Percentiles rank a stretch among this genome's conserved stretches.
phyloP scores from a whole-genome alignment of 2,888 invertebrate species.

The Drosophila percnosoma region DNA sequence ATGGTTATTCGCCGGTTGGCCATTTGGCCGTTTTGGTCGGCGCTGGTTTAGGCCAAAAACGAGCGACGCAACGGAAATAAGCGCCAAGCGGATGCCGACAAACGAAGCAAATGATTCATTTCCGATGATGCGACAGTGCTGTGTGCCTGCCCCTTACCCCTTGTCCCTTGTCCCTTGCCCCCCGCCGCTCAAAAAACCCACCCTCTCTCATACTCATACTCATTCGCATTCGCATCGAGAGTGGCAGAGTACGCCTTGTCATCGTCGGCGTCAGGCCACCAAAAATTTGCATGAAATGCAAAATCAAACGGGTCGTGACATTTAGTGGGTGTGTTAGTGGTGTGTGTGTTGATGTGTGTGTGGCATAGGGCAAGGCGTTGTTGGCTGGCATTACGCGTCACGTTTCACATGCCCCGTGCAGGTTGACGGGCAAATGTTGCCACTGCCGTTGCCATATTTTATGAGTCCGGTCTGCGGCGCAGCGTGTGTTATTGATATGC shows the following conservation, averaged over 20 bases:
- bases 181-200: not conserved
- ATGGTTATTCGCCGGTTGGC: conserved; percentile 20
- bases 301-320: conserved; percentile 65
- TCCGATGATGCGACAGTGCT: conserved; percentile 83
- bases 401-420: conserved; percentile 62
- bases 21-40: conserved; percentile 27
- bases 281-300: conserved; percentile 78
- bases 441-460: conserved; percentile 77
- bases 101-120: conserved; percentile 85
- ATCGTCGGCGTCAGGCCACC: conserved; percentile 60
- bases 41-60: conserved; percentile 68
- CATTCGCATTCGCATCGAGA: conserved; percentile 1
- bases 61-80: conserved; percentile 82
- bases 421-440: conserved; percentile 69
- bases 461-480: conserved; percentile 67
- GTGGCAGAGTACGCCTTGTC: conserved; percentile 41
- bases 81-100: conserved; percentile 84
- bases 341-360: not conserved
- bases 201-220: not conserved
- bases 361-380: conserved; percentile 19
- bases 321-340: conserved; percentile 6
- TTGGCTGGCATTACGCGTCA: conserved; percentile 56
- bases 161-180: not conserved
- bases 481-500: conserved; percentile 80
- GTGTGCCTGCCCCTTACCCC: conserved; percentile 12